Evolutionary conservation across 2,797 vertebrate genomes (phyloP).

Genomic region (Falco biarmicus): DNA sequence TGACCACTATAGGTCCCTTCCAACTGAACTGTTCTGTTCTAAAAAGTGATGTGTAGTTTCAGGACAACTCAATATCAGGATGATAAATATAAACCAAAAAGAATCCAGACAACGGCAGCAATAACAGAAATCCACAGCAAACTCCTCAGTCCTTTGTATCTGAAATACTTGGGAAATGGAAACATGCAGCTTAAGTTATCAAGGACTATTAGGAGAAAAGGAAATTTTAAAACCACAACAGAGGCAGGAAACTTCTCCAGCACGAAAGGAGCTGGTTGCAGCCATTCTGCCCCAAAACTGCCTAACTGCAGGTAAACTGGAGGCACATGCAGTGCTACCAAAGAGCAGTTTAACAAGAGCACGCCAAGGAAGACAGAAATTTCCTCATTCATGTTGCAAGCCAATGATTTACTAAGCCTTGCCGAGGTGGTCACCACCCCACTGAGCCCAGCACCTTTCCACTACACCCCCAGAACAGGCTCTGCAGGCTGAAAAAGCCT

Average conservation of each 20-base stretch:
- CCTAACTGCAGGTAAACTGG: background rate
- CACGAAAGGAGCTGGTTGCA: background rate
- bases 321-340: background rate
- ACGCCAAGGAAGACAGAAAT: background rate
- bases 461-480: background rate
- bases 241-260: background rate
- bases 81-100: background rate
- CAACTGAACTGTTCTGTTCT: background rate
- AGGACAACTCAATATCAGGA: background rate
- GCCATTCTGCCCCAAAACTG: background rate
- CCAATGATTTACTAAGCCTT: background rate
- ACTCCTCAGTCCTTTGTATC: background rate
- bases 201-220: background rate
- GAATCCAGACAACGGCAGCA: background rate
- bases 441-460: background rate
- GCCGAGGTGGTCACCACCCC: background rate
- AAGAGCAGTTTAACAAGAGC: background rate
- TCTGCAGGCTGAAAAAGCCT: background rate
- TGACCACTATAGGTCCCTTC: background rate
- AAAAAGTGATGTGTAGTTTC: accelerated
- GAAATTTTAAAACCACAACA: background rate
- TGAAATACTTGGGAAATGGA: background rate
- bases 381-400: background rate
- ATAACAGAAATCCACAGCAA: background rate
- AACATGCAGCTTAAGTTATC: background rate